Conservation (phyloP, 2,113 vertebrate species). For the Mandrillus leucophaeus region DNA sequence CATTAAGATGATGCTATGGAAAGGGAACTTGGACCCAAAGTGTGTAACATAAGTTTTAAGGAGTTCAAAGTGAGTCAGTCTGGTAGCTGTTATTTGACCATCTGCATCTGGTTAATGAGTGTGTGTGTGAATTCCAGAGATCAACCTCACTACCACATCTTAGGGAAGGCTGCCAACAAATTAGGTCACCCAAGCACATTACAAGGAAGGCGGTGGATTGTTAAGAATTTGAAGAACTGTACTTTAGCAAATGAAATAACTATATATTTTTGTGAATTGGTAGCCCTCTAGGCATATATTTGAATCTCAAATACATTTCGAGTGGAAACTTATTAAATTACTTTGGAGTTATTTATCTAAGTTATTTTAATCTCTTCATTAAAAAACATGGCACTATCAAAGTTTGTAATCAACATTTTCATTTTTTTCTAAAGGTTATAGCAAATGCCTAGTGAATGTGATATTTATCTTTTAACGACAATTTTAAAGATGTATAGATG, state of each 20-base stretch:
- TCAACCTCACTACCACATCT: neutral
- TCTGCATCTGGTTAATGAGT: neutral
- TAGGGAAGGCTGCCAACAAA: neutral
- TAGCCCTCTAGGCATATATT: neutral
- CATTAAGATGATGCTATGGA: slow-evolving; percentile 7
- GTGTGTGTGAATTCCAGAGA: neutral
- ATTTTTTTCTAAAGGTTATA: neutral
- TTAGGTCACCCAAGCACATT: neutral
- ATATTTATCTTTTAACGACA: neutral
- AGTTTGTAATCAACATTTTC: neutral
- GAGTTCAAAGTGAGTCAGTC: slow-evolving; percentile 43
- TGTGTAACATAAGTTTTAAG: neutral
- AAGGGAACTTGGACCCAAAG: neutral
- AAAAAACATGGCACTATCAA: neutral
- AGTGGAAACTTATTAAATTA: neutral
- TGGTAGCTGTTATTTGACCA: neutral
- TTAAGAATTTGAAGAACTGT: neutral
- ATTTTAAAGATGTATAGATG: neutral
- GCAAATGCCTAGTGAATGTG: neutral
- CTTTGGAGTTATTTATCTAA: neutral
- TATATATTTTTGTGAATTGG: neutral
- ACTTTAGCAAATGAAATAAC: neutral
- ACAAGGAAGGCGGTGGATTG: neutral
- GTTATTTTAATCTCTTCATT: neutral
- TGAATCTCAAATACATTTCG: neutral